Evolutionary conservation across 2,797 vertebrate species (phyloP), one percentile per base, ranked within the genome.

Genomic region (Botia kubotai): DNA sequence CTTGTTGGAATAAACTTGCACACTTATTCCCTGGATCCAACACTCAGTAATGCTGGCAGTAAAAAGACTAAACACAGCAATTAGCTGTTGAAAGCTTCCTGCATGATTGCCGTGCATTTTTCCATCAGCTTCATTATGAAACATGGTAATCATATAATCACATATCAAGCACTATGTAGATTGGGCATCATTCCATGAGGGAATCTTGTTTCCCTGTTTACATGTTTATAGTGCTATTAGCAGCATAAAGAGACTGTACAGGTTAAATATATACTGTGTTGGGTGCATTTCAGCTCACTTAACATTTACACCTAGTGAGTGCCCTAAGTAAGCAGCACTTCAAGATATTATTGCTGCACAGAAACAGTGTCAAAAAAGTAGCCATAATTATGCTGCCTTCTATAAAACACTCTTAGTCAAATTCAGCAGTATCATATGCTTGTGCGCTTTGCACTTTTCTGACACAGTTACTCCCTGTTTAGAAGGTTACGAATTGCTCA

Each of bases 61-160:
- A 29, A 66, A 65, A 55, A 4, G 12, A 36, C 13, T 23, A 14
- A 63, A 79, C 0, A 46, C 48, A n/a, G 67, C 69, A 65, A 80
- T 80, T 52, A 63, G 62, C 57, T 70, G 53, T 63, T 74, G 14
- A 77, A 85, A 50, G 55, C 36, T 80, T 50, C 53, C 13, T 21
- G 39, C 58, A 14, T 83, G 57, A 79, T 83, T 83, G 60, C 50
- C 16, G 46, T 71, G 67, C 58, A 23, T 70, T 29, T 71, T 36
- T 75, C n/a, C 46, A 76, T 84, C 55, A 58, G 53, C 62, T 66
- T 79, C 72, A 74, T 75, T 81, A 39, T 77, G 53, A 75, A 83
- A 81, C 75, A 83, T 58, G 14, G 60, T 72, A 81, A 83, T 78
- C 43, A 81, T 62, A 81, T 79, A 71, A 79, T 71, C 70, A 52